A percentile compares a stretch with the other conserved stretches of the same genome.
Conservation (phyloP, 2,888 invertebrate species). For the Dryocosmus kuriphilus region DNA sequence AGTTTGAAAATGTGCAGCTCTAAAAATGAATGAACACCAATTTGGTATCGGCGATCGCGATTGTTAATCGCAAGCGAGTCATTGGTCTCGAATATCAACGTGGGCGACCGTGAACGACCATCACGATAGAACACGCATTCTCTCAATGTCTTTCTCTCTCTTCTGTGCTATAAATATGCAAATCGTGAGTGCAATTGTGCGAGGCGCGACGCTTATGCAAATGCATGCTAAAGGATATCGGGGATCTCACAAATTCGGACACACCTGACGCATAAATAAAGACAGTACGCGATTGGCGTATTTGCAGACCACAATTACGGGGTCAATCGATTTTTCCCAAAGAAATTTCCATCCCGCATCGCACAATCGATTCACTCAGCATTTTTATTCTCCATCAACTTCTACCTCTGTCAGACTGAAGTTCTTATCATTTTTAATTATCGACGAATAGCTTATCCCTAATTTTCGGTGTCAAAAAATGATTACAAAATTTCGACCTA, state of each 20-base stretch:
- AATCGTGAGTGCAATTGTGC: constrained; percentile 56
- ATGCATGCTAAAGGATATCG: constrained; percentile 66
- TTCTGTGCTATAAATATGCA: constrained; percentile 55
- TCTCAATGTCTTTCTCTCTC: constrained; percentile 34
- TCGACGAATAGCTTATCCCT: neutral
- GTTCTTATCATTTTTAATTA: neutral
- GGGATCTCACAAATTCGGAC: constrained; percentile 54
- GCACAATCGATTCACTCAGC: constrained; percentile 18
- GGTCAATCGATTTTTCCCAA: neutral
- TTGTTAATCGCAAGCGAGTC: constrained; percentile 29
- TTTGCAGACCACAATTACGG: neutral
- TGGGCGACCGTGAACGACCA: constrained; percentile 37
- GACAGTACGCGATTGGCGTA: constrained; percentile 19
- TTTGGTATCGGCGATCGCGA: constrained; percentile 22
- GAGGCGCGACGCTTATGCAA: constrained; percentile 61
- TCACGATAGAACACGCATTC: constrained; percentile 35
- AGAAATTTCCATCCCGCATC: neutral
- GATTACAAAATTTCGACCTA: constrained; percentile 13
- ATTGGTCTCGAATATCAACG: constrained; percentile 34
- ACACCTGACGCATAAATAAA: constrained; percentile 52
- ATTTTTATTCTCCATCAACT: neutral
- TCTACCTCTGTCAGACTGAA: constrained; percentile 15
- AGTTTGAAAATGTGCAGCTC: constrained; percentile 14
- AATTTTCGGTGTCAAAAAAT: constrained; percentile 24
- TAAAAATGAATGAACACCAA: constrained; percentile 17